phyloP scores from a whole-genome alignment of 2,113 vertebrate genomes.

The Tyrannus savana region DNA sequence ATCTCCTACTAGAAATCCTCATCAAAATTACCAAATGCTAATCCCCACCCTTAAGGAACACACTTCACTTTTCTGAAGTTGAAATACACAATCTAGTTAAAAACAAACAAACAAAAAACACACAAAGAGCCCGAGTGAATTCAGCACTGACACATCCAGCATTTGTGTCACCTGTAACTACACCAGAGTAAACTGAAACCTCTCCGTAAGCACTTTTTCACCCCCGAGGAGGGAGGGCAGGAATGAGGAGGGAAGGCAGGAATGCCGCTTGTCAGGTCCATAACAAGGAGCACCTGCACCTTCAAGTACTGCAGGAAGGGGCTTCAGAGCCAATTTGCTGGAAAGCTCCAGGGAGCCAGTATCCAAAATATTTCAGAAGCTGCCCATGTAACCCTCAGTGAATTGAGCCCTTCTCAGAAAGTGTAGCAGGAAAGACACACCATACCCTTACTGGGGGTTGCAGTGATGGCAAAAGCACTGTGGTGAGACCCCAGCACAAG shows the following conservation, averaged over 20 bases:
- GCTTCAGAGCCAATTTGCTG: neutral
- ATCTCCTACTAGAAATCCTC: neutral
- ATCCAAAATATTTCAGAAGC: neutral
- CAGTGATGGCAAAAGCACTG: neutral
- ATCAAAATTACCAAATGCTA: neutral
- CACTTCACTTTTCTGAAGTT: neutral
- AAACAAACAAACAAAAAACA: neutral
- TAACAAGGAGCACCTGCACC: neutral
- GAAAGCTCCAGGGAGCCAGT: neutral
- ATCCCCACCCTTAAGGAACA: conserved; percentile 5
- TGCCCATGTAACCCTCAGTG: neutral
- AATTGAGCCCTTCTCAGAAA: neutral
- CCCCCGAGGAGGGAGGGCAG: neutral
- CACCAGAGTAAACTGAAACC: neutral
- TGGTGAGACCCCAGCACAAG: neutral
- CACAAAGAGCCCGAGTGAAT: neutral
- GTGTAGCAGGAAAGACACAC: neutral
- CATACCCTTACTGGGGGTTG: rapidly evolving
- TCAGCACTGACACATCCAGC: neutral
- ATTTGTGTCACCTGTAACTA: neutral
- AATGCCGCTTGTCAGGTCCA: conserved; percentile 21
- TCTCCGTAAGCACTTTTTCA: neutral
- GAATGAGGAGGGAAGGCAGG: neutral
- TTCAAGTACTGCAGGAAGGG: neutral
- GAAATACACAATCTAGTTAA: neutral